Evolutionary conservation across 2,888 invertebrate species (phyloP).

Genomic region (Hypsopygia costalis): DNA sequence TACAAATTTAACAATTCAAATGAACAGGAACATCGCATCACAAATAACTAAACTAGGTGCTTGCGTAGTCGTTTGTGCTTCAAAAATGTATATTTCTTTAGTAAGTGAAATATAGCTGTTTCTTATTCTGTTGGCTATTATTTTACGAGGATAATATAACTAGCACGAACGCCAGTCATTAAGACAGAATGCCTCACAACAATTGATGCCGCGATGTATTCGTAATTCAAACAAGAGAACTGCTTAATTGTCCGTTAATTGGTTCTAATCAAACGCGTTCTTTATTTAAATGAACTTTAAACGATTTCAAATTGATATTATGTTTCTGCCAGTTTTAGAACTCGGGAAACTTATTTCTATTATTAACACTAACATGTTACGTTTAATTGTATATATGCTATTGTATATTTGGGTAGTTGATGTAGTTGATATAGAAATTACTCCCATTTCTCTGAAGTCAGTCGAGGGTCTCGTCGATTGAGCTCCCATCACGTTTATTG

Average conservation of each 20-base stretch:
- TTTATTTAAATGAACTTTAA: conserved; percentile 76
- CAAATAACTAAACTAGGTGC: conserved; percentile 7
- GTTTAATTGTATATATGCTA: background rate
- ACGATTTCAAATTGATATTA: conserved; percentile 42
- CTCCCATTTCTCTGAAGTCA: conserved; percentile 69
- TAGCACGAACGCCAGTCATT: conserved; percentile 49
- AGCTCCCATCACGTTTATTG: conserved; percentile 73
- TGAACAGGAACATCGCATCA: conserved; percentile 14
- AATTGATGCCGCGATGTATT: conserved; percentile 54
- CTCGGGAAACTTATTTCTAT: background rate
- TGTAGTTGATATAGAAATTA: conserved; percentile 25
- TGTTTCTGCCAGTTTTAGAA: background rate
- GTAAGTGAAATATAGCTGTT: too few relatives aligned
- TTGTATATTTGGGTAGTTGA: background rate
- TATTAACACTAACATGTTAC: background rate
- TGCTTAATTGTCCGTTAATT: conserved; percentile 75
- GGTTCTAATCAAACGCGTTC: conserved; percentile 77
- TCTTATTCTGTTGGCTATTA: background rate
- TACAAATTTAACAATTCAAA: conserved; percentile 47
- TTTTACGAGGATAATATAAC: conserved; percentile 30
- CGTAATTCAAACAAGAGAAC: conserved; percentile 55
- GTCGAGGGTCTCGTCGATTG: conserved; percentile 72
- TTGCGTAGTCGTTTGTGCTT: background rate
- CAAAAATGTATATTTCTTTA: too few relatives aligned
- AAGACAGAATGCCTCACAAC: conserved; percentile 51